Percentiles rank a stretch among this genome's conserved stretches.
Conservation (phyloP, 1,140 invertebrate genomes). For the Theocolax elegans region DNA sequence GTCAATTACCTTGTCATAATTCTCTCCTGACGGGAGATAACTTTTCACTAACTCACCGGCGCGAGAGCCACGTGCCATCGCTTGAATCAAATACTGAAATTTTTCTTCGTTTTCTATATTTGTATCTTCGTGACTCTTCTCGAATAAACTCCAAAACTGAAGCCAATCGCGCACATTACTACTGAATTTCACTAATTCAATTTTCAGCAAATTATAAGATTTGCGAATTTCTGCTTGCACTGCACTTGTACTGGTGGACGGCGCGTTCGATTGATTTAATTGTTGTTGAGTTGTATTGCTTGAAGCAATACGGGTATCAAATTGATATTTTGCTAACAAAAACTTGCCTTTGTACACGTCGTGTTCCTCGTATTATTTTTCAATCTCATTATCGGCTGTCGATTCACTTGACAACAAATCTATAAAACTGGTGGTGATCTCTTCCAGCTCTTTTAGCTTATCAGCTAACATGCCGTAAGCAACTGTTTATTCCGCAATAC, state of each 20-base stretch:
- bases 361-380: neutral
- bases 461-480: neutral
- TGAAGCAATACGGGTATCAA: neutral
- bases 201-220: slow-evolving; percentile 1
- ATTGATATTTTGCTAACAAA: neutral
- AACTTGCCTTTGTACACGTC: neutral
- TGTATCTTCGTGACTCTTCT: slow-evolving; percentile 44
- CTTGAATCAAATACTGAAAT: too few relatives aligned
- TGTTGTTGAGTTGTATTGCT: neutral
- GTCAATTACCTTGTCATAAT: slow-evolving; percentile 48
- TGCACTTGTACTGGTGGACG: neutral
- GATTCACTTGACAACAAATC: neutral
- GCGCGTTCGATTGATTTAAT: neutral
- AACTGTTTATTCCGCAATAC: neutral
- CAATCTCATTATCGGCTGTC: neutral
- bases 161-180: slow-evolving; percentile 2
- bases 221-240: neutral
- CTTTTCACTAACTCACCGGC: slow-evolving; percentile 33
- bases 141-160: slow-evolving; percentile 40
- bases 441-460: neutral
- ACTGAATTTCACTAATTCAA: slow-evolving; percentile 2
- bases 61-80: too few relatives aligned
- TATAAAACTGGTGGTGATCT: neutral
- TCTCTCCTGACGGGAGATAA: slow-evolving; percentile 46
- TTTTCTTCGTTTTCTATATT: too few relatives aligned